Percentiles rank a stretch among this genome's conserved stretches.
phyloP scores from a whole-genome alignment of 2,888 invertebrate genomes.

The Campoplex capitator region DNA sequence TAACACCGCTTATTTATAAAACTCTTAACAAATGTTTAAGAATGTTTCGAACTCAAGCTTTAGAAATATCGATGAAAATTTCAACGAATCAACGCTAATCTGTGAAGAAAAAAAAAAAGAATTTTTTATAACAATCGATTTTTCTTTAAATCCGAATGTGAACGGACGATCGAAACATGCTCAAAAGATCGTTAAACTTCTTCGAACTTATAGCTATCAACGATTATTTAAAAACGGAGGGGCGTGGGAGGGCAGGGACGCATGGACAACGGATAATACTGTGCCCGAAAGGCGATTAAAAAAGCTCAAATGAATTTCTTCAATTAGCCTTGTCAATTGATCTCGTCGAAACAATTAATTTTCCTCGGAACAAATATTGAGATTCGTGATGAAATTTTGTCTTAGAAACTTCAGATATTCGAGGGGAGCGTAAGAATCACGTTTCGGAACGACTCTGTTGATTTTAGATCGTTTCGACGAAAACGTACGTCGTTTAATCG shows the following conservation, averaged over 20 bases:
- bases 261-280: slow-evolving; percentile 55
- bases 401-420: background rate
- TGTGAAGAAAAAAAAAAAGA: background rate
- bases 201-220: background rate
- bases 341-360: background rate
- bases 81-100: background rate
- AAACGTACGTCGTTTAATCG: background rate
- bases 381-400: background rate
- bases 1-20: background rate
- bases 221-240: background rate
- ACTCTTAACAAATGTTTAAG: slow-evolving; percentile 18
- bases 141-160: background rate
- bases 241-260: background rate
- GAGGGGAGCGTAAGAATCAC: background rate
- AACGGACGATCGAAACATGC: background rate
- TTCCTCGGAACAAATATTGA: background rate
- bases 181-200: background rate
- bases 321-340: background rate
- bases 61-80: background rate
- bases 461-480: background rate
- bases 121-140: background rate
- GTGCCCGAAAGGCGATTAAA: slow-evolving; percentile 27
- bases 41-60: background rate
- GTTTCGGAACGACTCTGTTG: background rate
- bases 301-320: background rate